Base-by-base conservation (phyloP, 2,797 vertebrate genomes). In the Crax fasciolata region DNA sequence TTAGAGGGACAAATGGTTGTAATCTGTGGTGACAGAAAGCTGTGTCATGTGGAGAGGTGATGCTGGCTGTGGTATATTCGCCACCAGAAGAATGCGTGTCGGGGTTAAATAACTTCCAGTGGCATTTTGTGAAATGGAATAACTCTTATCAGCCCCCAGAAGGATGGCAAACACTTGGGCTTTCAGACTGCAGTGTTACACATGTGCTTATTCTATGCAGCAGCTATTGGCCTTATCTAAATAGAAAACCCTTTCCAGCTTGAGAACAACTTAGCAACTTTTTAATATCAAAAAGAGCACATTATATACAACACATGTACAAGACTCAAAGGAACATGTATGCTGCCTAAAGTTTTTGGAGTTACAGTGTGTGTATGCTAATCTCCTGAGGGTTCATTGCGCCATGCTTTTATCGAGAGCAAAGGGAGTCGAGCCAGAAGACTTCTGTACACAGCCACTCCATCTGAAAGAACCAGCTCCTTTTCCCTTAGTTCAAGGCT, bases 401-500 rank as follows among this genome's bases (percentile, higher is more conserved):
- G 94, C 94, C 39, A 4, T 58, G 95, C 95, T 94, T 96, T 96
- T 71, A 96, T 96, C 80, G 0, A 90, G 83, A 96, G 95, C 87
- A 96, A 96, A 97, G 90, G 91, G 81, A 96, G 80, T 78, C 44
- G 71, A 95, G 90, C 80, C 4, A 3, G 46, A 73, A 71, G 94
- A 77, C 87, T 95, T 96, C 94, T 94, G 41, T 96, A 78, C 20
- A 5, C 85, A 90, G 94, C 94, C 49, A 35, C 87, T 94, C 89
- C 94, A 93, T 93, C 95, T 96, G 91, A 96, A 96, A 97, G 95
- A 94, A 90, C 77, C 93, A 90, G 87, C 80, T 95, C 80, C 93
- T 94, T 96, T 91, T 96, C 86, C 82, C 94, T 90, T 71, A 73
- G 80, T 97, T 96, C 93, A 97, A 95, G 96, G 96, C 95, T 86